Conservation (phyloP, 2,888 invertebrate genomes). For the Apamea anceps region DNA sequence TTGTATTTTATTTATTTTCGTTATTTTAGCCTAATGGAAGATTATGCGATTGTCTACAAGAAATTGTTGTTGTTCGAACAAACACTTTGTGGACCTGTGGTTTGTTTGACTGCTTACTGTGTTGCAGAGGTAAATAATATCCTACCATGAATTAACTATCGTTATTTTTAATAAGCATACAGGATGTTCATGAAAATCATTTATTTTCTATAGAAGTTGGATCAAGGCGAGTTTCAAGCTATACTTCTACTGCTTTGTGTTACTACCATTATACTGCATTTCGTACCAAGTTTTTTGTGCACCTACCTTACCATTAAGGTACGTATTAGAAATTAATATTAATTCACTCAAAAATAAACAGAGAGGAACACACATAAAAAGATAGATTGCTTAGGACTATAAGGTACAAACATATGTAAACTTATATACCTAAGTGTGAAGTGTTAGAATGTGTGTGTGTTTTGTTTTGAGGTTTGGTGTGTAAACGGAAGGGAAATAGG, state of each 20-base stretch:
- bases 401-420: no score
- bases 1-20: no score
- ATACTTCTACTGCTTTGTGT: conserved; percentile 43
- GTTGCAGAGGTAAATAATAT: conserved; percentile 53
- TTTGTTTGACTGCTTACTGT: conserved; percentile 78
- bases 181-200: neutral
- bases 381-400: no score
- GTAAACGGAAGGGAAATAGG: no score
- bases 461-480: no score
- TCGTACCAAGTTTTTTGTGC: conserved; percentile 58
- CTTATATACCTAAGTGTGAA: no score
- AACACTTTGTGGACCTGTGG: conserved; percentile 71
- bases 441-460: no score
- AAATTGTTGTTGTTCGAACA: conserved; percentile 81
- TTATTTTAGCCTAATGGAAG: conserved; percentile 71
- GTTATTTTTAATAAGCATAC: neutral
- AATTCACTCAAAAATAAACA: neutral
- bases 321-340: neutral
- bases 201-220: conserved; percentile 44
- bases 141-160: no score
- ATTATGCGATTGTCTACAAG: conserved; percentile 76
- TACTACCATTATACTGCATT: conserved; percentile 34
- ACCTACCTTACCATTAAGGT: conserved; percentile 62
- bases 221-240: conserved; percentile 56
- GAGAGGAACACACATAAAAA: no score